These are phyloP conservation scores for Protosalanx chinensis DNA, from an alignment of 2,797 vertebrate genomes.

Conservation along the genomic window DNA sequence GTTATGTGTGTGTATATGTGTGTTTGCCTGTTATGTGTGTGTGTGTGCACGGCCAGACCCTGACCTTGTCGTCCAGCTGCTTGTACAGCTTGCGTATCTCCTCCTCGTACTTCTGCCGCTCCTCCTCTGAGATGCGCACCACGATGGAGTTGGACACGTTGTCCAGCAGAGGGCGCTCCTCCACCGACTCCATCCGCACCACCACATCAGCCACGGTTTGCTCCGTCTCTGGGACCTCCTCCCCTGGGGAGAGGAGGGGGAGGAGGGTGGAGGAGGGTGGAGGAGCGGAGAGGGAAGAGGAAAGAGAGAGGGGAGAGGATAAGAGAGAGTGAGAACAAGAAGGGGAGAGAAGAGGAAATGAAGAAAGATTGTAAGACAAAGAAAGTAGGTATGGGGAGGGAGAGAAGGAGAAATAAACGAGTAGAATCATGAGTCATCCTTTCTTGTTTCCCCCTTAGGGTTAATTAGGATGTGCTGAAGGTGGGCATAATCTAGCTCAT, in stretches of 20 bases:
- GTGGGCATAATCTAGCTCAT: background rate
- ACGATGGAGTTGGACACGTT: constrained; percentile 88
- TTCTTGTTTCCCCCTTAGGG: background rate
- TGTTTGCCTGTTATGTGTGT: too few species aligned
- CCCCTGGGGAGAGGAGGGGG: constrained; percentile 66
- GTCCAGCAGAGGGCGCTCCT: constrained; percentile 84
- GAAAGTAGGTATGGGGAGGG: background rate
- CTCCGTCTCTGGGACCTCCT: constrained; percentile 88
- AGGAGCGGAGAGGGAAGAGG: background rate
- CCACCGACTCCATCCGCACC: constrained; percentile 81
- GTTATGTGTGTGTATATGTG: too few species aligned
- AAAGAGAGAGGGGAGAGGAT: background rate
- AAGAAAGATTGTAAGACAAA: constrained; percentile 24
- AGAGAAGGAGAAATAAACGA: background rate
- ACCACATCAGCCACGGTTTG: constrained; percentile 80
- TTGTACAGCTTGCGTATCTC: constrained; percentile 97
- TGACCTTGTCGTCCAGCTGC: constrained; percentile 96
- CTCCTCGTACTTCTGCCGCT: constrained; percentile 92
- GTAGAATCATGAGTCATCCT: background rate
- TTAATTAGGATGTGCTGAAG: background rate
- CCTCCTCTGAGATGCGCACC: constrained; percentile 88
- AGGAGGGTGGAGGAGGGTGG: too few species aligned
- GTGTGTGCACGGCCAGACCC: background rate
- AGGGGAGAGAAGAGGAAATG: too few species aligned
- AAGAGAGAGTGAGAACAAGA: background rate